Evolutionary conservation across 2,888 invertebrate species (phyloP), one percentile per base, ranked within the genome.

Genomic region (Blera fallax): DNA sequence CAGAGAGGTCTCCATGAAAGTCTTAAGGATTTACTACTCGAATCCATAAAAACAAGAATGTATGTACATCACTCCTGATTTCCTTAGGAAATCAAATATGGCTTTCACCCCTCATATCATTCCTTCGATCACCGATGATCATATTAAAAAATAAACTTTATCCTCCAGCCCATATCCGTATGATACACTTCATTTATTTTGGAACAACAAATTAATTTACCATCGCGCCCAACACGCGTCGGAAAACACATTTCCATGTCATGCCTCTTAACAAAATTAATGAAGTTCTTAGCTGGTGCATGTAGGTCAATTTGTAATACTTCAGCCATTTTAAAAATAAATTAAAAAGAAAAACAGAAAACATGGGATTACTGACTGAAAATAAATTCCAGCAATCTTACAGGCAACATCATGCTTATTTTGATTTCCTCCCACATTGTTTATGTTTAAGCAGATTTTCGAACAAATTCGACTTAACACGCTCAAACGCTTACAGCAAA

Each of bases 251-350:
- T 24, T 50, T 67, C 7, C 18, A 29, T 76, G 65, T 76, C 37
- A 18, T 50, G 18, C 7, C 8, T 21, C 21, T 32, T 3, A 58
- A 60, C 65, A 52, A 64, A 73, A 74, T 79, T 74, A 84, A 79
- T 79, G 27, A 34, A 67, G 67, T 74, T 74, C 48, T 69, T 64
- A 83, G 70, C 37, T 37, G 18, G 45, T 65, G 27, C 79, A 69
- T 84, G 83, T 73, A 27, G 54, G 54, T 43, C 48, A 74, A 74
- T 84, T 67, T 77, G 54, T 60, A 29, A 58, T 48, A 56, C 52
- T 27, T 74, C 43, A 45, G 43, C 27, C 14, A 40, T 29, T 43
- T 37, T 58, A 58, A 67, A 67, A 76, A 76, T 76, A 48, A 58
- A 24, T n/a, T 14, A 1, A 18, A 32, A 2, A 18, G n/a, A n/a